Percentiles rank a stretch among this genome's conserved stretches.
phyloP scores from a whole-genome alignment of 92 coral and sea anemone genomes.

The Heliopora coerulea region DNA sequence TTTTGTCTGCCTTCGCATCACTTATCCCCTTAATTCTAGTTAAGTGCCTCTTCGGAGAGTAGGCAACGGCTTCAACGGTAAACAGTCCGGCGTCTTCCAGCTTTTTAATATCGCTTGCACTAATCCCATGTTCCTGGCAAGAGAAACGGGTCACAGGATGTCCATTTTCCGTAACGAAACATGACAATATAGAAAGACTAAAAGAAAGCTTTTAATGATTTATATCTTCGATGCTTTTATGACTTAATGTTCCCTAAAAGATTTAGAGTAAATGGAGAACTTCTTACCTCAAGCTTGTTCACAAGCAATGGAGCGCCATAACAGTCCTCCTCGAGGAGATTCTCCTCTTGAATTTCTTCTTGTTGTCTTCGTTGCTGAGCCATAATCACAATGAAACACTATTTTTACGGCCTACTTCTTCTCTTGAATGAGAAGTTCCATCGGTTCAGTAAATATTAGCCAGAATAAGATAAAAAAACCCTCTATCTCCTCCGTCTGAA shows the following conservation, averaged over 20 bases:
- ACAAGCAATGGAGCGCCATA: conserved; percentile 67
- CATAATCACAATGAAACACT: conserved; percentile 7
- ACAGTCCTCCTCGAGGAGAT: conserved; percentile 48
- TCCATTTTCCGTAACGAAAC: too few species aligned
- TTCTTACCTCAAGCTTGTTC: conserved; percentile 75
- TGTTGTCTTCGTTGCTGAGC: conserved; percentile 73
- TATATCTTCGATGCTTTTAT: too few species aligned
- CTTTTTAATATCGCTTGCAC: conserved; percentile 93
- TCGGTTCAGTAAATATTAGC: background rate
- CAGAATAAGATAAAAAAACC: background rate
- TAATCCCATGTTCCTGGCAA: conserved; percentile 80
- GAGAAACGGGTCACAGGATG: conserved; percentile 1
- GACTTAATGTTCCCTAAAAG: background rate
- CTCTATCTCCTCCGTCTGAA: background rate
- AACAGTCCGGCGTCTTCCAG: conserved; percentile 91
- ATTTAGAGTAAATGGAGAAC: background rate
- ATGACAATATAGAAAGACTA: too few species aligned
- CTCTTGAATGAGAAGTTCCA: background rate
- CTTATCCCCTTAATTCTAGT: conserved; percentile 92
- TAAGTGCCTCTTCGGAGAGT: conserved; percentile 85
- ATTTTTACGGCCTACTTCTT: background rate
- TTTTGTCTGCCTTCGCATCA: conserved; percentile 97
- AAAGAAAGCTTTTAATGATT: background rate
- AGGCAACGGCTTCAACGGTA: conserved; percentile 87
- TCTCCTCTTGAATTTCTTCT: conserved; percentile 62